Evolutionary conservation across 2,888 invertebrate genomes (phyloP).

Genomic region (Rhagonycha fulva): DNA sequence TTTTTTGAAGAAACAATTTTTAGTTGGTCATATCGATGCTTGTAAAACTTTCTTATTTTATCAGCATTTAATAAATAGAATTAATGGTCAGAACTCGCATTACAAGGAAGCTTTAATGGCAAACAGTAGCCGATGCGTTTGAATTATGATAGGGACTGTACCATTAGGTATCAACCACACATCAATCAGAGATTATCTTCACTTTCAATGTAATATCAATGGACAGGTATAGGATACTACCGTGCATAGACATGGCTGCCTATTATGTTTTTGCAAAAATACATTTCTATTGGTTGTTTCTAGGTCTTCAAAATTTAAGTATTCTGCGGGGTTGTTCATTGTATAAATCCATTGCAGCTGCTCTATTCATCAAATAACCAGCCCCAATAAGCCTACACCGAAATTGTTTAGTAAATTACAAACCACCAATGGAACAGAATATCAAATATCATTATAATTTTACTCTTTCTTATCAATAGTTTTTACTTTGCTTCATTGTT

Average conservation of each 20-base stretch:
- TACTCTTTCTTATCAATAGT: slow-evolving; percentile 20
- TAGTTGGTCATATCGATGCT: neutral
- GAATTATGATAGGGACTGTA: neutral
- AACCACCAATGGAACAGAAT: slow-evolving; percentile 30
- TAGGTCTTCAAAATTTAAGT: slow-evolving; percentile 18
- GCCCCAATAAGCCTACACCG: slow-evolving; percentile 23
- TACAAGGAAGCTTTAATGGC: neutral
- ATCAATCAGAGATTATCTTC: slow-evolving; percentile 2
- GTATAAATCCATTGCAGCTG: slow-evolving; percentile 17
- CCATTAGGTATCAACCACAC: neutral
- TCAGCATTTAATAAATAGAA: neutral
- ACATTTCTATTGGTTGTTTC: slow-evolving; percentile 24
- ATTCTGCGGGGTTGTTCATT: slow-evolving; percentile 11
- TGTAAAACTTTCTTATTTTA: neutral
- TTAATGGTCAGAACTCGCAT: neutral
- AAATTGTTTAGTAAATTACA: slow-evolving; percentile 26
- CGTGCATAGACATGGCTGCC: slow-evolving; percentile 17
- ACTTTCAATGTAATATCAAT: neutral
- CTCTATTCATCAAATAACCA: slow-evolving; percentile 19
- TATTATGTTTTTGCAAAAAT: slow-evolving; percentile 23
- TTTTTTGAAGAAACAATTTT: neutral
- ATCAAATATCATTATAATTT: slow-evolving; percentile 37
- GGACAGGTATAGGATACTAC: neutral
- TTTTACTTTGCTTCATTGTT: neutral
- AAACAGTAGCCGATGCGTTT: neutral